phyloP scores from a whole-genome alignment of 2,888 invertebrate species.

The Clepsis dumicolana region DNA sequence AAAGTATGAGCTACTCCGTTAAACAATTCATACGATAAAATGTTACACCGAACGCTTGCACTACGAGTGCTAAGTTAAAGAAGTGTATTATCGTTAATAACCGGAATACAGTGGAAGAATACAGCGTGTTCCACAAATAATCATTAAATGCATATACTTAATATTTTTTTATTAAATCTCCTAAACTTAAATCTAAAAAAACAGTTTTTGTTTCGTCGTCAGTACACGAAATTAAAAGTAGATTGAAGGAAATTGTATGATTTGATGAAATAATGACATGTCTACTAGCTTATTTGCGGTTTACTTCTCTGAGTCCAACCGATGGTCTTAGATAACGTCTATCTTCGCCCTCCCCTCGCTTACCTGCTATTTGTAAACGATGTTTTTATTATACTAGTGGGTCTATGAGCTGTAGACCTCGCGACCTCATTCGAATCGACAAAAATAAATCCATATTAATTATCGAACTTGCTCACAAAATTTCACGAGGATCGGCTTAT shows the following conservation, averaged over 20 bases:
- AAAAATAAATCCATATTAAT: too few species aligned
- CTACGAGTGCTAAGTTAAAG: slow-evolving; percentile 42
- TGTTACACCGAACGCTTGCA: slow-evolving; percentile 43
- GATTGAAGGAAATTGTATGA: not conserved
- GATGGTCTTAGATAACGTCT: not conserved
- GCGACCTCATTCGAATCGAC: too few species aligned
- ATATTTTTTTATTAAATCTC: not conserved
- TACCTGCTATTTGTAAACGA: not conserved
- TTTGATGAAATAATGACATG: slow-evolving; percentile 6
- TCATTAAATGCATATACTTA: not conserved
- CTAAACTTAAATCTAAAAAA: not conserved
- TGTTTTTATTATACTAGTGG: too few species aligned
- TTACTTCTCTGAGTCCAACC: not conserved
- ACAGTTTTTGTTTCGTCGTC: not conserved
- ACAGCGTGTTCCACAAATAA: slow-evolving; percentile 8
- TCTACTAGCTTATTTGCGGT: not conserved
- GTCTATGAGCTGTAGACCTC: too few species aligned
- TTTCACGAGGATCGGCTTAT: too few species aligned
- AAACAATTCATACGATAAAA: slow-evolving; percentile 56
- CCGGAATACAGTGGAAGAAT: slow-evolving; percentile 29
- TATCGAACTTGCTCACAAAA: too few species aligned
- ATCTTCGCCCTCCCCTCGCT: not conserved
- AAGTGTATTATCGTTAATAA: slow-evolving; percentile 36
- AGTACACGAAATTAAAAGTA: not conserved
- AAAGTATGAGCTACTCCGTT: slow-evolving; percentile 57